These are phyloP conservation scores for Vollenhovia emeryi DNA, from an alignment of 1,140 invertebrate genomes.

Conservation along the genomic window DNA sequence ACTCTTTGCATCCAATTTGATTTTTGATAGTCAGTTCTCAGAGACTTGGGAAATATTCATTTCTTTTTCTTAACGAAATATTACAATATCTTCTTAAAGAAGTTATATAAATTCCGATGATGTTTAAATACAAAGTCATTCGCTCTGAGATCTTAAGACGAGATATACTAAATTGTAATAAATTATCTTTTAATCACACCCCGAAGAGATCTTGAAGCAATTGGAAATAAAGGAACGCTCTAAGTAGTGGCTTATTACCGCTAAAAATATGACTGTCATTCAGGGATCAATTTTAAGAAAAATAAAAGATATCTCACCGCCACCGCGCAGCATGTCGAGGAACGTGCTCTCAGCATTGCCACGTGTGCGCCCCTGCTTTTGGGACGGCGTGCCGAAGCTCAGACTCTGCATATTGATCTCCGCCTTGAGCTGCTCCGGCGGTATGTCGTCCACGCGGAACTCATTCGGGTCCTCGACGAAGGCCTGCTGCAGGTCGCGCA, in stretches of 20 bases:
- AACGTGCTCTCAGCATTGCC: slow-evolving; percentile 89
- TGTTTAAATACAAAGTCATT: neutral
- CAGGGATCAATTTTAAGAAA: slow-evolving; percentile 11
- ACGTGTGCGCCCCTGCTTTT: slow-evolving; percentile 83
- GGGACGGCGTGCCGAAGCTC: slow-evolving; percentile 86
- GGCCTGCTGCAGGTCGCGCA: slow-evolving; percentile 92
- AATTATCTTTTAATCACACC: neutral
- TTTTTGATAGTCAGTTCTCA: neutral
- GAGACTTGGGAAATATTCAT: neutral
- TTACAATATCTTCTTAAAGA: neutral
- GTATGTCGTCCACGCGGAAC: slow-evolving; percentile 89
- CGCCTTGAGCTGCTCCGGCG: slow-evolving; percentile 89
- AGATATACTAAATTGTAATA: neutral
- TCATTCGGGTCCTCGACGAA: slow-evolving; percentile 91
- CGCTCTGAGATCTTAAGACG: neutral
- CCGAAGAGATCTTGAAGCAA: neutral
- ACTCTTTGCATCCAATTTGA: neutral
- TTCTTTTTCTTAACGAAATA: neutral
- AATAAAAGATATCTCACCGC: slow-evolving; percentile 69
- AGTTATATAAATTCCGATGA: neutral
- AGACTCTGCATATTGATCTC: slow-evolving; percentile 89
- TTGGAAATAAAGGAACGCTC: neutral
- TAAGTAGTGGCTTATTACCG: neutral
- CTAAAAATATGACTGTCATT: neutral
- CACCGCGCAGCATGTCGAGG: slow-evolving; percentile 89